Percentiles rank a stretch among this genome's conserved stretches.
phyloP scores from a whole-genome alignment of 2,113 vertebrate genomes.

The Alouatta palliata region DNA sequence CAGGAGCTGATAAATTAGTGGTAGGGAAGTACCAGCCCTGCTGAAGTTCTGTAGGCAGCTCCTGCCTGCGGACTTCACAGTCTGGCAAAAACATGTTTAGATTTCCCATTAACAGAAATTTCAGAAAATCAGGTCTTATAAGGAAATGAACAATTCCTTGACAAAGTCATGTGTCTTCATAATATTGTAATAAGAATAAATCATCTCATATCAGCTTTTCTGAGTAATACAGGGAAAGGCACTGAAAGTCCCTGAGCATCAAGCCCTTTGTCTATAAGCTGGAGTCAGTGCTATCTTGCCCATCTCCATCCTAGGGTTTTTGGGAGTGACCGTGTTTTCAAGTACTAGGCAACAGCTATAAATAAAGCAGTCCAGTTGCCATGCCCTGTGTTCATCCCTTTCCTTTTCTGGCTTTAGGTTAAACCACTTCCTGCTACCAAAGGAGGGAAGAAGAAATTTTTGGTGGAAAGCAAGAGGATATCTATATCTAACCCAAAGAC shows the following conservation, averaged over 20 bases:
- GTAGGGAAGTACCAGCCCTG: background rate
- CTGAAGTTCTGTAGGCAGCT: background rate
- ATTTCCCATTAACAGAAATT: background rate
- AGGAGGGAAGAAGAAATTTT: constrained; percentile 86
- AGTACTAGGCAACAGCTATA: background rate
- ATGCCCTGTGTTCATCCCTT: background rate
- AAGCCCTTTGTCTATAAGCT: background rate
- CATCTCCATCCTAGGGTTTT: background rate
- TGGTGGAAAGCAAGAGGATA: constrained; percentile 84
- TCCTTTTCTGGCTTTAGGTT: constrained; percentile 82
- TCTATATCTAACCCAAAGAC: constrained; percentile 83
- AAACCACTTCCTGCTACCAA: constrained; percentile 88
- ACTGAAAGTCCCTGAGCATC: background rate
- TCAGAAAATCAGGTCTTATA: background rate
- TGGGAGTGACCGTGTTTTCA: background rate
- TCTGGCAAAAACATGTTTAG: background rate
- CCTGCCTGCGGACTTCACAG: background rate
- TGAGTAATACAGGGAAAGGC: background rate
- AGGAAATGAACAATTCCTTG: background rate
- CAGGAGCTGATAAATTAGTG: background rate
- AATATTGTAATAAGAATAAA: background rate
- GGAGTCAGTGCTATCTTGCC: background rate
- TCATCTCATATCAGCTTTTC: background rate
- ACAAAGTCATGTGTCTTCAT: background rate
- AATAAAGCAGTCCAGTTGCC: background rate